phyloP scores from a whole-genome alignment of 2,797 vertebrate genomes.

The Enteromius unitaeniatus region DNA sequence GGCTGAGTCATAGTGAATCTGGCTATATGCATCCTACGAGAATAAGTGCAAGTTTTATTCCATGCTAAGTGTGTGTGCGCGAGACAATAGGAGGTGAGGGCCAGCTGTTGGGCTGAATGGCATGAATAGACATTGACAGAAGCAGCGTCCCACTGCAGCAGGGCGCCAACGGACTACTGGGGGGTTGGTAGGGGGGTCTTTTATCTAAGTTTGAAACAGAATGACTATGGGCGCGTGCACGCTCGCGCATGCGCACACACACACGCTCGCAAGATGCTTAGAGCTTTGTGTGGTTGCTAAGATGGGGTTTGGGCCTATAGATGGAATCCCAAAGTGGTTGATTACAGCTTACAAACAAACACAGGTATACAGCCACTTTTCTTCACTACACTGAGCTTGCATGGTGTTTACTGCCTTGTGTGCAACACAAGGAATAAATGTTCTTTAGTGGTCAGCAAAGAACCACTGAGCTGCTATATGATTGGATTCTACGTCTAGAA shows the following conservation, averaged over 20 bases:
- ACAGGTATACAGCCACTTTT: conserved; percentile 14
- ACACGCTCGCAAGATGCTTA: conserved; percentile 50
- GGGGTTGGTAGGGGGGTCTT: conserved; percentile 24
- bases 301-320: conserved; percentile 76
- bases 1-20: background rate
- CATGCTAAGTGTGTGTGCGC: conserved; percentile 4
- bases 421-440: background rate
- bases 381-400: background rate
- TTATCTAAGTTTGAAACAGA: conserved; percentile 68
- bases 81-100: conserved; percentile 51
- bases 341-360: conserved; percentile 55
- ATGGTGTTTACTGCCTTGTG: background rate
- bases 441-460: background rate
- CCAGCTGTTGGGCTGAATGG: conserved; percentile 59
- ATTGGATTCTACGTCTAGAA: background rate
- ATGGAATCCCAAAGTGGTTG: conserved; percentile 77
- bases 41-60: conserved; percentile 9
- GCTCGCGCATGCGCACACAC: conserved; percentile 29
- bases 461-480: too few species aligned
- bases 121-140: conserved; percentile 56
- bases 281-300: conserved; percentile 76
- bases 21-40: background rate
- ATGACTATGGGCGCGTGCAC: conserved; percentile 65
- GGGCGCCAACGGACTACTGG: conserved; percentile 53
- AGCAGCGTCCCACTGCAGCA: conserved; percentile 52